Conservation (phyloP, 1,140 invertebrate species). For the Trissolcus basalis region DNA sequence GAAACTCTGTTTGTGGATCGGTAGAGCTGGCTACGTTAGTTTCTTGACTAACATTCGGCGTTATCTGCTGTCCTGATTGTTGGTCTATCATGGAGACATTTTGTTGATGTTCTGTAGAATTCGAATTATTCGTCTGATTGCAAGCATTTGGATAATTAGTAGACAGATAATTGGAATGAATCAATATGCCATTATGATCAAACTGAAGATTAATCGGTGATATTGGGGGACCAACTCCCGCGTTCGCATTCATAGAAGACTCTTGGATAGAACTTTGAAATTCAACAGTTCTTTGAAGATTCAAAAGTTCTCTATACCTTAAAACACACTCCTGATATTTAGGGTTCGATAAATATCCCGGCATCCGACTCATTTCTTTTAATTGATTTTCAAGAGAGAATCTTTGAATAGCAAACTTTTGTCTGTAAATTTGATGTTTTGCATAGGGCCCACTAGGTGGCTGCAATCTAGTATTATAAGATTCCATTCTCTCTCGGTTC, state of each 20-base stretch:
- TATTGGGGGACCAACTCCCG: slow-evolving; percentile 45
- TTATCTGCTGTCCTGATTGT: slow-evolving; percentile 22
- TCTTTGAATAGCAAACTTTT: slow-evolving; percentile 71
- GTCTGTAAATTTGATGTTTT: slow-evolving; percentile 67
- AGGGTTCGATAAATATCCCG: slow-evolving; percentile 70
- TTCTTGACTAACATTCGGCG: slow-evolving; percentile 21
- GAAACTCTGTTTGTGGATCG: slow-evolving; percentile 36
- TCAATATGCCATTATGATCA: slow-evolving; percentile 72
- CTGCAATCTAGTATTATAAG: slow-evolving; percentile 37
- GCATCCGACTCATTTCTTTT: slow-evolving; percentile 65
- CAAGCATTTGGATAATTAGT: slow-evolving; percentile 55
- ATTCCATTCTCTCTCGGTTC: slow-evolving; percentile 56
- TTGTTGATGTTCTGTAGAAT: slow-evolving; percentile 28
- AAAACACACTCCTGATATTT: slow-evolving; percentile 72
- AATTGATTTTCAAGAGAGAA: slow-evolving; percentile 69
- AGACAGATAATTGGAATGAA: slow-evolving; percentile 68
- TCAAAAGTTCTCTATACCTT: slow-evolving; percentile 67
- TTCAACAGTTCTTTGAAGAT: slow-evolving; percentile 67
- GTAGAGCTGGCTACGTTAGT: slow-evolving; percentile 1
- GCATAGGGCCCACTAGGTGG: slow-evolving; percentile 37
- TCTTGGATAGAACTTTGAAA: slow-evolving; percentile 69
- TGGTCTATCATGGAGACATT: slow-evolving; percentile 44
- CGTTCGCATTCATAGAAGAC: slow-evolving; percentile 49
- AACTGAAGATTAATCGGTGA: slow-evolving; percentile 73
- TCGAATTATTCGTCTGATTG: slow-evolving; percentile 23